Conservation (phyloP, 2,113 vertebrate genomes). For the Glaucidium brasilianum region DNA sequence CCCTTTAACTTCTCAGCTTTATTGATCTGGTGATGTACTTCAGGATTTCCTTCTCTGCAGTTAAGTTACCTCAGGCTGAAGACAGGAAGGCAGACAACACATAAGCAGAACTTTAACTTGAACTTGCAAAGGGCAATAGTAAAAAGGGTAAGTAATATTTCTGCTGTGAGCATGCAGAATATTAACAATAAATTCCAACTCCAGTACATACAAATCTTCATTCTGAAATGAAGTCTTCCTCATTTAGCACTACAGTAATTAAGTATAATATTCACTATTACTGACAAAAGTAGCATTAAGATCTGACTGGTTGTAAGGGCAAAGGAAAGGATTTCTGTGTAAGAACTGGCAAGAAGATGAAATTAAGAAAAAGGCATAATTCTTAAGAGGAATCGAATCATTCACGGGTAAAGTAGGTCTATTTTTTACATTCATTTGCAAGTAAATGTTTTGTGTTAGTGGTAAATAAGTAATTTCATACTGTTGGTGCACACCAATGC, state of each 20-base stretch:
- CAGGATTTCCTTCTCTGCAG: not conserved
- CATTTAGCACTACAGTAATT: not conserved
- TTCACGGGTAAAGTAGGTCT: not conserved
- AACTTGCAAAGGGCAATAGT: not conserved
- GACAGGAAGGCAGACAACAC: not conserved
- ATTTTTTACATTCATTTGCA: slow-evolving; percentile 41
- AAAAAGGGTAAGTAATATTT: not conserved
- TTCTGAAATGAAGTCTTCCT: not conserved
- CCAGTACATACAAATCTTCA: not conserved
- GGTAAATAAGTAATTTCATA: slow-evolving; percentile 33
- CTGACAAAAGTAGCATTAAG: slow-evolving; percentile 3
- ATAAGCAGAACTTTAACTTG: not conserved
- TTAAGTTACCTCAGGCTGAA: not conserved
- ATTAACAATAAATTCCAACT: not conserved
- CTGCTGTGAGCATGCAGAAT: not conserved
- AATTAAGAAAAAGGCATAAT: slow-evolving; percentile 23
- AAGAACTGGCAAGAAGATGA: slow-evolving; percentile 12
- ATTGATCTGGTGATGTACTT: not conserved
- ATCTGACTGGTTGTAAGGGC: not conserved
- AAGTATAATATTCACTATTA: slow-evolving; percentile 11
- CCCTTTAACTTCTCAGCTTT: not conserved
- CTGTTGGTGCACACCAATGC: slow-evolving; percentile 11
- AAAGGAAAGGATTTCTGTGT: slow-evolving; percentile 2
- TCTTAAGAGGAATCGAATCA: slow-evolving; percentile 12
- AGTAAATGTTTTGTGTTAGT: slow-evolving; percentile 21